A percentile compares a stretch with the other conserved stretches of the same genome.
These are phyloP conservation scores for Nephrotoma appendiculata DNA, from an alignment of 2,888 invertebrate species.

Conservation along the genomic window DNA sequence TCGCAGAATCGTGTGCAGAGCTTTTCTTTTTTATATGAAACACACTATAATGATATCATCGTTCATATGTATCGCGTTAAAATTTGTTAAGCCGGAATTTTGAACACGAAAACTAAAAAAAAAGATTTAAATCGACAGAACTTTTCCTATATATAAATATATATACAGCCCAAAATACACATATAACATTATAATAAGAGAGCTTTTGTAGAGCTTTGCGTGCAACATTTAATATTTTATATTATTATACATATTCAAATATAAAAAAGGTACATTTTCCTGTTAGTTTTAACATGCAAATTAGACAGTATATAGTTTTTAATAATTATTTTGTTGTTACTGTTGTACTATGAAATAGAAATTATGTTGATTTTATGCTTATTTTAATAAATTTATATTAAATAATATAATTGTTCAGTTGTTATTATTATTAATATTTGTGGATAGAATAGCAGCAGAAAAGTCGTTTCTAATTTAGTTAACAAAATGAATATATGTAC, in stretches of 20 bases:
- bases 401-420: background rate
- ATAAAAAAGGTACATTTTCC: background rate
- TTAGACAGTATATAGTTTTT: background rate
- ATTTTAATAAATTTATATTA: background rate
- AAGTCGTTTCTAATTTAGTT: background rate
- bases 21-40: background rate
- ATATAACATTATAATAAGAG: background rate
- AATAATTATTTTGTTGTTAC: background rate
- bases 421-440: background rate
- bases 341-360: background rate
- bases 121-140: background rate
- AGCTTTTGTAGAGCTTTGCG: background rate
- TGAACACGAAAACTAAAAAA: background rate
- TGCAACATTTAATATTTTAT: background rate
- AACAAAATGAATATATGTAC: background rate
- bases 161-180: background rate
- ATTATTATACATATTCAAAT: background rate
- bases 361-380: background rate
- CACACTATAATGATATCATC: background rate
- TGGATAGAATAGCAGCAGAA: background rate
- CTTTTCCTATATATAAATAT: background rate
- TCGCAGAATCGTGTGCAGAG: background rate
- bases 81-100: background rate
- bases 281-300: background rate
- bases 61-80: background rate